Base-by-base conservation (phyloP, 2,888 invertebrate genomes). In the Drosophila melanosoma region DNA sequence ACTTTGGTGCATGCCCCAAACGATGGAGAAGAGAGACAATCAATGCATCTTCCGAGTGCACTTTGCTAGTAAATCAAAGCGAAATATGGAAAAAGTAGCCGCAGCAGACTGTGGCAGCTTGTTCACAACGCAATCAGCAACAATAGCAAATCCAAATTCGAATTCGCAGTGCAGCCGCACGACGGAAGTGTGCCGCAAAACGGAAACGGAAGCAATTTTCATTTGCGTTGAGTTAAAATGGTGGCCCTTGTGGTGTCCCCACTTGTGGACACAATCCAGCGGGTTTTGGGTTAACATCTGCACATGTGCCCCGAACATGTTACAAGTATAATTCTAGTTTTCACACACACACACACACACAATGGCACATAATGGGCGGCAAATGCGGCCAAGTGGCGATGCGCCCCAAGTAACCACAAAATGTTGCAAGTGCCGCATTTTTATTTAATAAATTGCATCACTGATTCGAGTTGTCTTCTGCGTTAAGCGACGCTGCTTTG, bases 121-220 rank as follows among this genome's bases (percentile, higher is more conserved):
- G 74, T 69, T 79, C 71, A 60, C 76, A 64, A 57, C 68, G 79
- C 77, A 87, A 89, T 89, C 85, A 87, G 82, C 70, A 87, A 87
- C 89, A 89, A 87, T 89, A 65, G 79, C 70, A 62, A 76, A 82
- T 70, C 67, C 69, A 62, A 74, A 75, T 81, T 70, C 74, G 71
- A 65, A 65, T 51, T 49, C 60, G 40, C 23, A 69, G 63, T 73
- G 62, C 64, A 74, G 56, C 56, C 70, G 42, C 68, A 65, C 87
- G 76, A 76, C 87, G 89, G 89, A 84, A 83, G 75, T 74, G 68
- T 76, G 72, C 57, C 69, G 65, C 77, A 79, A 74, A 81, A 73
- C 85, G 83, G 83, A 91, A 90, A 66, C 89, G 89, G 89, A 91
- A 90, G 85, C 83, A 89, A 90, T 89, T 89, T 90, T 87, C 91